Conservation (phyloP, 92 coral and sea anemone genomes). For the Paramuricea clavata region DNA sequence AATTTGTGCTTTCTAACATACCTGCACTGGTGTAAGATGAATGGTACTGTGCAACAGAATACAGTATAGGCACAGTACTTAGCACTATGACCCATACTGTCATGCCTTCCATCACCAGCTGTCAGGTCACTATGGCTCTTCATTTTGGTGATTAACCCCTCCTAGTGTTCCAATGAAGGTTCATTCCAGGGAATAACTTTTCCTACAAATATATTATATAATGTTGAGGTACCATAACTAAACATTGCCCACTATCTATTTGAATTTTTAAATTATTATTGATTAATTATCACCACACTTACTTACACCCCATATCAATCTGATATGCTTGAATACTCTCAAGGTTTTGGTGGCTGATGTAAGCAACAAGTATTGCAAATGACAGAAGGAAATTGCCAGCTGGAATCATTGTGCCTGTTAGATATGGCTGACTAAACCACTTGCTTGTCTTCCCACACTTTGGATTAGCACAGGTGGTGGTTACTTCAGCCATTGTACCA, state of each 20-base stretch:
- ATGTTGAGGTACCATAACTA: neutral
- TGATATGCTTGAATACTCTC: neutral
- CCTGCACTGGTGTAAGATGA: too few species aligned
- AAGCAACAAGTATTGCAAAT: neutral
- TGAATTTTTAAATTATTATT: too few species aligned
- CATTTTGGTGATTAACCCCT: neutral
- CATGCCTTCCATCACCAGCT: too few species aligned
- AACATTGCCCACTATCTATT: neutral
- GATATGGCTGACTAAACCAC: constrained; percentile 18
- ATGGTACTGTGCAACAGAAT: neutral
- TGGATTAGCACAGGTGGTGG: neutral
- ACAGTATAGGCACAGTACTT: too few species aligned
- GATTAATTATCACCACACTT: too few species aligned
- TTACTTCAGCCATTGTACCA: too few species aligned
- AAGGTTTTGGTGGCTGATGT: constrained; percentile 14
- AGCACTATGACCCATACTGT: too few species aligned
- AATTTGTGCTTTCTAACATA: too few species aligned
- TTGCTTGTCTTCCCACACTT: neutral
- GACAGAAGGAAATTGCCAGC: constrained; percentile 24
- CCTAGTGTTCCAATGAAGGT: too few species aligned
- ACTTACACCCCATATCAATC: neutral
- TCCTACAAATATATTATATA: too few species aligned
- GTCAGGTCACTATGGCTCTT: neutral
- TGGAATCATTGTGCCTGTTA: neutral
- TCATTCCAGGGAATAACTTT: too few species aligned